A percentile compares a stretch with the other conserved stretches of the same genome.
These are phyloP conservation scores for Lathronympha strigana DNA, from an alignment of 2,888 invertebrate species.

Conservation along the genomic window DNA sequence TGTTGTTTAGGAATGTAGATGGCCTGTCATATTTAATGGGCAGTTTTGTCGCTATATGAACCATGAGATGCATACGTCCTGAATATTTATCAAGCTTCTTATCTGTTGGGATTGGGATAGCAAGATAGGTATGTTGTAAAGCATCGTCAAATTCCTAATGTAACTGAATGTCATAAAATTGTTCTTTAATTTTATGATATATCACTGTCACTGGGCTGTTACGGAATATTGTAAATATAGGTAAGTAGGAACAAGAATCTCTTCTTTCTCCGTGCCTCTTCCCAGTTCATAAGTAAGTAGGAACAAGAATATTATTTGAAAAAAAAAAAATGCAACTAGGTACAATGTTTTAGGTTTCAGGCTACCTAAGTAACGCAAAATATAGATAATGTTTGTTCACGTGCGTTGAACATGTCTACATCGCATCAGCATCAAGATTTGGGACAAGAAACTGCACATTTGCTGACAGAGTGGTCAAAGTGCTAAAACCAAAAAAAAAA, in stretches of 20 bases:
- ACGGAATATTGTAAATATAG: background rate
- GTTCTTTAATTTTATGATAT: background rate
- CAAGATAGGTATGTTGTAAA: conserved; percentile 7
- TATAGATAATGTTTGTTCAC: too few species aligned
- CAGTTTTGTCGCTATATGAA: conserved; percentile 71
- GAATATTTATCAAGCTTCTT: conserved; percentile 67
- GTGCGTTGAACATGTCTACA: too few species aligned
- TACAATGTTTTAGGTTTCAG: too few species aligned
- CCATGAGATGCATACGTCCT: conserved; percentile 67
- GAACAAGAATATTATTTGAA: too few species aligned
- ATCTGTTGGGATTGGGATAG: conserved; percentile 43
- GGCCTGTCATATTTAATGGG: conserved; percentile 83
- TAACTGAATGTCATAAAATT: background rate
- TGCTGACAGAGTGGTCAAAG: too few species aligned
- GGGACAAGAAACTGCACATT: too few species aligned
- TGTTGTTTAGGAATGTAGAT: conserved; percentile 83
- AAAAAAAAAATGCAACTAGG: too few species aligned
- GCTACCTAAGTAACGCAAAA: too few species aligned
- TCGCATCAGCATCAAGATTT: too few species aligned
- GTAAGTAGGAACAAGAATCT: background rate
- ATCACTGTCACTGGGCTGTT: background rate
- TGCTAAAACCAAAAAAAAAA: too few species aligned
- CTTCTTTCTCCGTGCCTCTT: too few species aligned
- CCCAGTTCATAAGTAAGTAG: too few species aligned
- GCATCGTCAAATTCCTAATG: conserved; percentile 1